Percentiles rank a stretch among this genome's conserved stretches.
Conservation (phyloP, 2,888 invertebrate species). For the Crossocerus cetratus region DNA sequence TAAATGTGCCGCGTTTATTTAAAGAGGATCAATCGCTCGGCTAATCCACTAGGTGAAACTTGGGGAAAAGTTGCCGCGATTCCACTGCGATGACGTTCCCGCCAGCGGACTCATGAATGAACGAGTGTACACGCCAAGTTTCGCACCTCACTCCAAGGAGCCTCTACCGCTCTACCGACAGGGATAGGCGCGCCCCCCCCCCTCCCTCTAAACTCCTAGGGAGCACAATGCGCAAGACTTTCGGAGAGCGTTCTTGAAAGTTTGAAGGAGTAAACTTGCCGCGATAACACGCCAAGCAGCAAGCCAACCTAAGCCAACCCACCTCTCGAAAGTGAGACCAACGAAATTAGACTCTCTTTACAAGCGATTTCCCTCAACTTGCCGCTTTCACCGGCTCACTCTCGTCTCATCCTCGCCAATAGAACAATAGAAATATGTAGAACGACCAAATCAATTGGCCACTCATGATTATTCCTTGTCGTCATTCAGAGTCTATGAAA, state of each 20-base stretch:
- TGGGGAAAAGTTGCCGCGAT: constrained; percentile 57
- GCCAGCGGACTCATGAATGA: constrained; percentile 68
- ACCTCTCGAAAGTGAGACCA: no score
- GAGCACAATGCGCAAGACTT: constrained; percentile 27
- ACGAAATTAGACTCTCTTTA: no score
- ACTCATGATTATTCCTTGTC: no score
- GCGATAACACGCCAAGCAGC: constrained; percentile 28
- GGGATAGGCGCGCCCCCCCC: constrained; percentile 41
- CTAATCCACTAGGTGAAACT: constrained; percentile 54
- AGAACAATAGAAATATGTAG: no score
- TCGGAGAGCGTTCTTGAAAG: constrained; percentile 40
- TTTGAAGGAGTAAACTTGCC: constrained; percentile 46
- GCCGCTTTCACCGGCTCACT: no score
- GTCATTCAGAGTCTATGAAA: no score
- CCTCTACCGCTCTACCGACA: constrained; percentile 46
- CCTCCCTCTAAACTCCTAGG: no score
- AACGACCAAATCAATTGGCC: no score
- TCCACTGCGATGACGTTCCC: constrained; percentile 54
- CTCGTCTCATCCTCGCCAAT: no score
- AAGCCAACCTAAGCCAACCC: no score
- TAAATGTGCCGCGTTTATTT: constrained; percentile 39
- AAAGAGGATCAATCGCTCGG: constrained; percentile 54
- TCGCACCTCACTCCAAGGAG: constrained; percentile 51
- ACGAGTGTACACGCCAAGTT: constrained; percentile 52
- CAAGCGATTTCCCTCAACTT: no score